Base-by-base conservation (phyloP, 2,888 invertebrate species). In the Anodontia alba region DNA sequence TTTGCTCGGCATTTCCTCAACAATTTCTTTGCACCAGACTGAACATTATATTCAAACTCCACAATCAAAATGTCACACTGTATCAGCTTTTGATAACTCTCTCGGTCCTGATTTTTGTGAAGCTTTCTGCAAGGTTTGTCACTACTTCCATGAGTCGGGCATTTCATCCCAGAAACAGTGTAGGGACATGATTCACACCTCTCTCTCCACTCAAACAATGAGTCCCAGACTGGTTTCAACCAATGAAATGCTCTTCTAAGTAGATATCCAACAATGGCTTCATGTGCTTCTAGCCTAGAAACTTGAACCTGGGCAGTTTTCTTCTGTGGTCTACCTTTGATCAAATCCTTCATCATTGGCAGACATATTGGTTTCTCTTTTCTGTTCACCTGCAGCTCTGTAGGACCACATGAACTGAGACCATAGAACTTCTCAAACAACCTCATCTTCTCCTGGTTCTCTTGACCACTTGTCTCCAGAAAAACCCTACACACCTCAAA, bases 371-470 rank as follows among this genome's bases (percentile, higher is more conserved):
- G 90, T 43, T 86, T 86, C 67, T 83, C 81, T 46, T 79, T 81
- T 29, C 88, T 88, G 68, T 85, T 80, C 23, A 83, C 66, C 17
- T 76, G 82, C 31, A 88, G 38, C 17, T 75, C 43, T 10, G 73
- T 67, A 12, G 71, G 82, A 17, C 78, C 69, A n/a, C 71, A 29
- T 12, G 76, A 73, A 3, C 57, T 74, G 1, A 91, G 73, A 2
- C 90, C 91, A 82, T 88, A 91, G 67, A 88, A 88, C 42, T 75
- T 76, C 36, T 87, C 71, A 46, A 81, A 88, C 46, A 84, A 46
- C 68, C 79, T 77, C 12, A 69, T 49, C 20, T 81, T 73, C 2
- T 73, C 76, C 54, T 84, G 78, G 38, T 87, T 85, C 8, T 80
- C 49, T 12, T 75, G 75, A 23, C 73, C 42, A 5, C 57, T 71